Conservation (phyloP, 2,888 invertebrate genomes). For the Yponomeuta plumbellus region DNA sequence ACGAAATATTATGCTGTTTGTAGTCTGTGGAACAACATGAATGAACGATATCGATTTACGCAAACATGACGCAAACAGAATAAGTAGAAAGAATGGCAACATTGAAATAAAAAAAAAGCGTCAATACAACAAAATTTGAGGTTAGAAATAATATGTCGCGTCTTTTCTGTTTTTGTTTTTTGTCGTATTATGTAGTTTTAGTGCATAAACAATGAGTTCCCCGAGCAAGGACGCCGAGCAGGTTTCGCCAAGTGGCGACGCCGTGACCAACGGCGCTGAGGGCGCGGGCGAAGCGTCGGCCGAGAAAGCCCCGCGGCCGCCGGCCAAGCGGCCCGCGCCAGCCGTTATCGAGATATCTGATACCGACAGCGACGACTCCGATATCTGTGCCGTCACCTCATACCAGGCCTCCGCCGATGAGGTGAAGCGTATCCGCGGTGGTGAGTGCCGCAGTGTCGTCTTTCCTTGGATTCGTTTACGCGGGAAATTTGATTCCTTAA, state of each 20-base stretch:
- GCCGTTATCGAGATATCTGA: slow-evolving; percentile 68
- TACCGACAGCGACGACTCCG: slow-evolving; percentile 70
- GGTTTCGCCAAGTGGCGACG: slow-evolving; percentile 47
- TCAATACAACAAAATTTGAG: slow-evolving; percentile 15
- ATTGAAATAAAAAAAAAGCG: not conserved
- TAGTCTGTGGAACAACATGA: no score
- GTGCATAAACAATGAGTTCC: slow-evolving; percentile 56
- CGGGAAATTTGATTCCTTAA: slow-evolving; percentile 45
- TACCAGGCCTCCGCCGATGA: slow-evolving; percentile 71
- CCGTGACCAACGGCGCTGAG: slow-evolving; percentile 35
- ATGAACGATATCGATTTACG: no score
- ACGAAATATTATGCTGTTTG: no score
- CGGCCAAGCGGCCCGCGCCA: slow-evolving; percentile 58
- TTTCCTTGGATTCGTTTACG: slow-evolving; percentile 31
- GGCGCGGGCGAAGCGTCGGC: slow-evolving; percentile 33
- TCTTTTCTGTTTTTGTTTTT: slow-evolving; percentile 61
- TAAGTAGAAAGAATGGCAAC: not conserved
- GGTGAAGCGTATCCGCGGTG: slow-evolving; percentile 68
- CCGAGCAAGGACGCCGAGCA: slow-evolving; percentile 57
- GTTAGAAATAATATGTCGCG: slow-evolving; percentile 45
- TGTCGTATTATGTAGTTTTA: slow-evolving; percentile 64
- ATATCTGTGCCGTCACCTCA: slow-evolving; percentile 68
- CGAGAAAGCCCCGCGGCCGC: slow-evolving; percentile 44
- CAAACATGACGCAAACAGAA: no score
- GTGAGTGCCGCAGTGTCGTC: slow-evolving; percentile 36